phyloP scores from a whole-genome alignment of 2,888 invertebrate species.

The Drosophila testacea region DNA sequence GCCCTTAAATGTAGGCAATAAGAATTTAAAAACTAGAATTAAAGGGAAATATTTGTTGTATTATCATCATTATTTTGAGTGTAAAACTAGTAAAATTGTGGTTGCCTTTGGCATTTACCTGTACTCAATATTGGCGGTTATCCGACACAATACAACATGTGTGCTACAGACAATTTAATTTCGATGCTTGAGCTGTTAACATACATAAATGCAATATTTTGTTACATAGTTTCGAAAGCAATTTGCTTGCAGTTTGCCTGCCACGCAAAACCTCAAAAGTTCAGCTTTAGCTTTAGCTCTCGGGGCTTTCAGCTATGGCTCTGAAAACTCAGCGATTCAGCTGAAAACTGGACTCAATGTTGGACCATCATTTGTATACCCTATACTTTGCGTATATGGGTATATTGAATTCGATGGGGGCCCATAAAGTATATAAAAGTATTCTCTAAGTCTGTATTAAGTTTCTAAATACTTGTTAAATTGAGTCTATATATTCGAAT shows the following conservation, averaged over 20 bases:
- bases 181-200: constrained; percentile 47
- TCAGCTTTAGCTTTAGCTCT: neutral
- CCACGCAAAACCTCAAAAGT: constrained; percentile 33
- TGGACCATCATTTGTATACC: constrained; percentile 5
- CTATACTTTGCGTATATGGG: neutral
- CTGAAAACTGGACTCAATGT: constrained; percentile 5
- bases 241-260: constrained; percentile 50
- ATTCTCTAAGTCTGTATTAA: too few species aligned
- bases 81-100: constrained; percentile 12
- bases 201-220: constrained; percentile 65
- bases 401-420: neutral
- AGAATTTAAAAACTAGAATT: too few species aligned
- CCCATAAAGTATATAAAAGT: too few species aligned
- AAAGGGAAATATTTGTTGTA: too few species aligned
- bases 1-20: too few species aligned
- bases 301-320: too few species aligned
- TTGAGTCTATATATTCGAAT: too few species aligned
- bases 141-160: constrained; percentile 4
- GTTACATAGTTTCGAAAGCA: constrained; percentile 65
- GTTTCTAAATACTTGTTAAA: too few species aligned
- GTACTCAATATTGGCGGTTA: constrained; percentile 41
- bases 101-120: constrained; percentile 32
- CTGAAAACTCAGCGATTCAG: constrained; percentile 10
- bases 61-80: too few species aligned
- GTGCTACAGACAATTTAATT: constrained; percentile 58